phyloP scores from a whole-genome alignment of 2,113 vertebrate species.

The Bos indicus region DNA sequence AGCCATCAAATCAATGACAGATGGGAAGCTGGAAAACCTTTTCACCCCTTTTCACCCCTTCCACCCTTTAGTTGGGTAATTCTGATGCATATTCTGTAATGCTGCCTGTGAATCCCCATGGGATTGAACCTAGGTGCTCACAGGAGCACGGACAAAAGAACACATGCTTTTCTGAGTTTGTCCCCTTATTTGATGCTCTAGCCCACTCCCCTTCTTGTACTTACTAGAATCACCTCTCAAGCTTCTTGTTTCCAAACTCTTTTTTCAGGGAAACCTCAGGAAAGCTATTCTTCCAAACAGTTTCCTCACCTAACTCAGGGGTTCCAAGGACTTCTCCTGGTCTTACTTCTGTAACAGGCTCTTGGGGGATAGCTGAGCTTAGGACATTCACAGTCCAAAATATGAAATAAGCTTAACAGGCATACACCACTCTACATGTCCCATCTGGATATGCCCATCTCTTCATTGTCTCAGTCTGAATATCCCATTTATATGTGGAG shows the following conservation, averaged over 20 bases:
- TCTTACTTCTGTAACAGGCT: neutral
- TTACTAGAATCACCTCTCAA: neutral
- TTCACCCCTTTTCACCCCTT: neutral
- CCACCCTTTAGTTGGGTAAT: neutral
- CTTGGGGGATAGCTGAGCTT: neutral
- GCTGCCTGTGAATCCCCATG: neutral
- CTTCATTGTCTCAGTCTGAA: neutral
- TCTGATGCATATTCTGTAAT: neutral
- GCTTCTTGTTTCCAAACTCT: neutral
- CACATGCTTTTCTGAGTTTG: neutral
- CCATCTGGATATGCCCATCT: neutral
- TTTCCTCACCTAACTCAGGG: neutral
- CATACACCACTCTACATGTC: accelerated
- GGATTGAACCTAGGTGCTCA: neutral
- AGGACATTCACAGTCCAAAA: neutral
- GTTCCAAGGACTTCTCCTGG: neutral
- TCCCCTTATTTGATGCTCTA: neutral
- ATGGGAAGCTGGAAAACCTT: neutral
- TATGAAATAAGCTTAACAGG: neutral
- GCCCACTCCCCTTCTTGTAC: neutral
- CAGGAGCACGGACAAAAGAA: neutral
- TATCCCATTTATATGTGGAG: neutral
- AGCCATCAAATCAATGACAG: neutral
- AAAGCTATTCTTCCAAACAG: neutral
- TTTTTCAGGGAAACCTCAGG: neutral